A percentile compares a stretch with the other conserved stretches of the same genome.
Evolutionary conservation across 2,888 invertebrate species (phyloP).

Genomic region (Oxyscelio sp.): DNA sequence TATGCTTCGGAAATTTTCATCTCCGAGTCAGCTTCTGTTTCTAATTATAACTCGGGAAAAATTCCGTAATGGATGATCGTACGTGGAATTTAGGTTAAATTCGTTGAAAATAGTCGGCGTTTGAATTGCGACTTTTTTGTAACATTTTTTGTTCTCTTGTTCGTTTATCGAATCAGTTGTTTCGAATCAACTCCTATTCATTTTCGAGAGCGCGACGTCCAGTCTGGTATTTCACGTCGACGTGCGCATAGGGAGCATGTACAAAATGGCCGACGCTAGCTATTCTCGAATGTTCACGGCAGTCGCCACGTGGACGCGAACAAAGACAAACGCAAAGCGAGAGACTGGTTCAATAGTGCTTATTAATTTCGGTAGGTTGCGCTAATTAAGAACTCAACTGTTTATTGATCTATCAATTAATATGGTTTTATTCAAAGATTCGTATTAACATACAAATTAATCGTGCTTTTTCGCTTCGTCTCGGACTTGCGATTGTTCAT

Average conservation of each 20-base stretch:
- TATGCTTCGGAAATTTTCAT: too few species aligned
- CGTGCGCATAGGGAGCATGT: slow-evolving; percentile 80
- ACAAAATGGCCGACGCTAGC: slow-evolving; percentile 86
- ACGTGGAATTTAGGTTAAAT: slow-evolving; percentile 51
- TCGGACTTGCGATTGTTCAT: too few species aligned
- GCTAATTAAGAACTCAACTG: too few species aligned
- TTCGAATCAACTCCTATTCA: too few species aligned
- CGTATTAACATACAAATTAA: too few species aligned
- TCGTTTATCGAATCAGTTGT: too few species aligned
- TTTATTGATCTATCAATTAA: too few species aligned
- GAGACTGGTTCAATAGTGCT: too few species aligned
- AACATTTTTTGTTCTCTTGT: too few species aligned
- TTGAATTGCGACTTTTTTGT: neutral
- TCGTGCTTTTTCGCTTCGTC: too few species aligned
- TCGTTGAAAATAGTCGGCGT: slow-evolving; percentile 22
- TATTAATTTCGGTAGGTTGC: too few species aligned
- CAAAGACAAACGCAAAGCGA: slow-evolving; percentile 53
- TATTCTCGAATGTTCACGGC: slow-evolving; percentile 83
- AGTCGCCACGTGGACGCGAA: slow-evolving; percentile 84
- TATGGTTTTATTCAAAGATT: too few species aligned
- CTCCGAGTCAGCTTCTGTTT: slow-evolving; percentile 4
- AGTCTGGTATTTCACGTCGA: slow-evolving; percentile 61
- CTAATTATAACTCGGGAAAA: slow-evolving; percentile 61
- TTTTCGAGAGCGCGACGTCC: neutral
- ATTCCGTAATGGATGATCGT: slow-evolving; percentile 46